Evolutionary conservation across 1,140 invertebrate species (phyloP).

Genomic region (Babylonia areolata): DNA sequence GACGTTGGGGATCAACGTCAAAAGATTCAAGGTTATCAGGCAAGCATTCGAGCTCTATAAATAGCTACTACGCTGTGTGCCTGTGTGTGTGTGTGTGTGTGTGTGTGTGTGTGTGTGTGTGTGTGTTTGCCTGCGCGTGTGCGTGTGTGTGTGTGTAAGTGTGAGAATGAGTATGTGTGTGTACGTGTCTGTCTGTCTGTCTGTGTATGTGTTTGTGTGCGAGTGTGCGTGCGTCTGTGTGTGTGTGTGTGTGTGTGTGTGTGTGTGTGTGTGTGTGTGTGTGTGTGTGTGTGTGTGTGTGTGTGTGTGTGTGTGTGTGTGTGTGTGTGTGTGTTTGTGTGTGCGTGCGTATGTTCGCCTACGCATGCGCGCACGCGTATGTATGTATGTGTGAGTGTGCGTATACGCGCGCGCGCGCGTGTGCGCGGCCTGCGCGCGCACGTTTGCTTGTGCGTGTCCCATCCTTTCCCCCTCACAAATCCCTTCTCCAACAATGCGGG

Average conservation of each 20-base stretch:
- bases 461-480: too few relatives aligned
- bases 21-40: too few relatives aligned
- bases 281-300: not conserved
- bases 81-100: not conserved
- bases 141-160: not conserved
- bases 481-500: too few relatives aligned
- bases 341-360: too few relatives aligned
- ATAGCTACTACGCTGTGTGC: too few relatives aligned
- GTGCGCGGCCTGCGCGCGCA: too few relatives aligned
- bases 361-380: too few relatives aligned
- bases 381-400: too few relatives aligned
- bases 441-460: too few relatives aligned
- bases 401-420: too few relatives aligned
- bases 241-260: conserved; percentile 11
- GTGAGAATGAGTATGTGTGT: not conserved
- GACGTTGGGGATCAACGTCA: too few relatives aligned
- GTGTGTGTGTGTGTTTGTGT: not conserved
- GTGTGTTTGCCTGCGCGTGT: not conserved
- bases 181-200: not conserved
- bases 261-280: not conserved
- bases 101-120: not conserved
- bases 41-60: too few relatives aligned
- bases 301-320: conserved; percentile 10
- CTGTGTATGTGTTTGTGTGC: not conserved
- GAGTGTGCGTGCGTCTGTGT: not conserved